A percentile compares a stretch with the other conserved stretches of the same genome.
Conservation (phyloP, 2,888 invertebrate species). For the Acleris sparsana region DNA sequence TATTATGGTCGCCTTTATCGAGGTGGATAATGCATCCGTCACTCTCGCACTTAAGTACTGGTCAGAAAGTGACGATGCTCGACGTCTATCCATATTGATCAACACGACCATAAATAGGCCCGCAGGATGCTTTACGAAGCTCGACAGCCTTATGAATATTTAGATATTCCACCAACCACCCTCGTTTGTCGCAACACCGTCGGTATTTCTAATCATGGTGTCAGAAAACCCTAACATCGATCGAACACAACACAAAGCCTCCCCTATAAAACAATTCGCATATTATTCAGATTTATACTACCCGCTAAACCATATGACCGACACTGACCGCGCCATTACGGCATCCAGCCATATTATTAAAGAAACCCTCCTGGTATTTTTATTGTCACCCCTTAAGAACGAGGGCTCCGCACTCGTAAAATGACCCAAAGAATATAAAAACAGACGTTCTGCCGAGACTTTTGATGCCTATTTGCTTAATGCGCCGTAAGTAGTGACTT, state of each 20-base stretch:
- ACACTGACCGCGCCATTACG: slow-evolving; percentile 24
- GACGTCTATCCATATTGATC: too few species aligned
- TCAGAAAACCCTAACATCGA: background rate
- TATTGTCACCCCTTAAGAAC: slow-evolving; percentile 34
- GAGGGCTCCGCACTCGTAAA: slow-evolving; percentile 21
- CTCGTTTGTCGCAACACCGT: too few species aligned
- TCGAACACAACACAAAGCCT: background rate
- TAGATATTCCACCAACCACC: too few species aligned
- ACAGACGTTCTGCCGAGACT: slow-evolving; percentile 38
- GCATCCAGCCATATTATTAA: slow-evolving; percentile 44
- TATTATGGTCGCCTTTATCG: too few species aligned
- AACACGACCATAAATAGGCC: too few species aligned
- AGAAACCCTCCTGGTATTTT: slow-evolving; percentile 44
- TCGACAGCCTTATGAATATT: too few species aligned
- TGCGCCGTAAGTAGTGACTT: slow-evolving; percentile 36
- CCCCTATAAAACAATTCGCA: background rate
- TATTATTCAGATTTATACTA: slow-evolving; percentile 21
- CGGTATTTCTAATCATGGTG: too few species aligned
- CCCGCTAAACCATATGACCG: slow-evolving; percentile 13
- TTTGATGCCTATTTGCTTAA: slow-evolving; percentile 42
- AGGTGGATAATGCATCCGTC: too few species aligned
- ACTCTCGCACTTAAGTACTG: too few species aligned
- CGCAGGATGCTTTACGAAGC: too few species aligned
- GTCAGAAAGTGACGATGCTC: too few species aligned
- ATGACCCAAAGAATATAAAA: slow-evolving; percentile 30